Percentiles rank a stretch among this genome's conserved stretches.
Conservation (phyloP, 2,797 vertebrate genomes). For the Trachops cirrhosus region DNA sequence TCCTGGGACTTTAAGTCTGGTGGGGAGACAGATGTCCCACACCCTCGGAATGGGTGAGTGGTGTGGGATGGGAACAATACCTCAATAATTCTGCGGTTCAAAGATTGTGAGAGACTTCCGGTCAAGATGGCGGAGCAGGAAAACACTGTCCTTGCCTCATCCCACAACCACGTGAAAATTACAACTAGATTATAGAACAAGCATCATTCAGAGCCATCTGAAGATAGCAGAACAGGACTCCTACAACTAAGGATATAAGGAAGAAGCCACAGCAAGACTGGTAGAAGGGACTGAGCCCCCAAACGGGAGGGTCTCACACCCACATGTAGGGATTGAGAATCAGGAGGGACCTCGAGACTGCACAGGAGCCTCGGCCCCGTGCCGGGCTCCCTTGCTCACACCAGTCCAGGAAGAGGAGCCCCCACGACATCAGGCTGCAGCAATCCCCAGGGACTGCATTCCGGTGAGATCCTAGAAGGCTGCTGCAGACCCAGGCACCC, state of each 20-base stretch:
- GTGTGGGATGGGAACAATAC: not conserved
- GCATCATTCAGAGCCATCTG: not conserved
- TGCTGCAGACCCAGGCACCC: not conserved
- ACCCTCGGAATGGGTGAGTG: not conserved
- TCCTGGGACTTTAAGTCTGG: not conserved
- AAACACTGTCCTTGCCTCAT: no score
- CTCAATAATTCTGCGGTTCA: not conserved
- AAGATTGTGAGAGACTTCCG: not conserved
- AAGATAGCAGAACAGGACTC: not conserved
- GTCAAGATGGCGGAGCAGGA: not conserved
- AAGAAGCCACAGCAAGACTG: not conserved
- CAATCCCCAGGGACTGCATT: no score
- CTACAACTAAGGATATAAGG: not conserved
- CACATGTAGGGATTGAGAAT: not conserved
- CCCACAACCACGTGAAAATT: not conserved
- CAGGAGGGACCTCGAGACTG: not conserved
- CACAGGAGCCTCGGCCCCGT: not conserved
- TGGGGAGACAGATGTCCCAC: rapidly evolving
- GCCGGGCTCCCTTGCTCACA: not conserved
- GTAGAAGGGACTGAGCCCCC: not conserved
- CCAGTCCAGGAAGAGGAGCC: not conserved
- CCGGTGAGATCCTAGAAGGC: not conserved
- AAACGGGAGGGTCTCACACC: not conserved
- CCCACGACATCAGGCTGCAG: not conserved
- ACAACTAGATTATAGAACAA: not conserved